A percentile compares a stretch with the other conserved stretches of the same genome.
Evolutionary conservation across 2,888 invertebrate genomes (phyloP).

Genomic region (Nomada ferruginata): DNA sequence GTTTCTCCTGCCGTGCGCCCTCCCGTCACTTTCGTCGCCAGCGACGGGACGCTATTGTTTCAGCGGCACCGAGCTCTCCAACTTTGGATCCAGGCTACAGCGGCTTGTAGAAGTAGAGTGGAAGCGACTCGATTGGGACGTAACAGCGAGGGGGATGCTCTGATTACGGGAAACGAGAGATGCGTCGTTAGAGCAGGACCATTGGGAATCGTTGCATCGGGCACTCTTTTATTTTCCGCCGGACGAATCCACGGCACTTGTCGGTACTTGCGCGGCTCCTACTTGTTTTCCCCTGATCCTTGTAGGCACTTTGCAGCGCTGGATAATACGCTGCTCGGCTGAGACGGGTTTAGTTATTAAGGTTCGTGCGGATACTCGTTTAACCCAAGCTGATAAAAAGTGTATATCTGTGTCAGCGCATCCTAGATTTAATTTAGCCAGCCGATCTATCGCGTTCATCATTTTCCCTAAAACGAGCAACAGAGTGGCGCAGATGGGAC

Average conservation of each 20-base stretch:
- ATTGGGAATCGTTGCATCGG: constrained; percentile 43
- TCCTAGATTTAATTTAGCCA: not conserved
- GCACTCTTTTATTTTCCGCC: constrained; percentile 41
- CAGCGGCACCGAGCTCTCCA: constrained; percentile 7
- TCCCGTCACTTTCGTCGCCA: constrained; percentile 65
- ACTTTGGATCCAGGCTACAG: constrained; percentile 10
- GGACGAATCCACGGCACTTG: not conserved
- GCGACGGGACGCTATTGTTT: constrained; percentile 65
- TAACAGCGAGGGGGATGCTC: constrained; percentile 37
- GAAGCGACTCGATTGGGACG: constrained; percentile 57
- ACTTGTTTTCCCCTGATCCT: not conserved
- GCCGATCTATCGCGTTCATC: no score
- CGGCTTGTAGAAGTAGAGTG: constrained; percentile 33
- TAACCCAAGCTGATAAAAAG: no score
- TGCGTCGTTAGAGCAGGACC: constrained; percentile 55
- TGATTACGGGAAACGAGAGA: constrained; percentile 71
- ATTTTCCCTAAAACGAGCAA: constrained; percentile 1
- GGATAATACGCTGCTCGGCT: no score
- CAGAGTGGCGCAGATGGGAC: constrained; percentile 40
- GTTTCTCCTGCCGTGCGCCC: constrained; percentile 19
- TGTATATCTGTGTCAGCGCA: no score
- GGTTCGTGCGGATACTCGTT: not conserved
- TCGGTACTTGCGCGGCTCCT: not conserved
- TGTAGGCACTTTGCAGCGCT: not conserved
- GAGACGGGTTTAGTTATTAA: no score